phyloP scores from a whole-genome alignment of 2,113 vertebrate species.

The Mohoua ochrocephala region DNA sequence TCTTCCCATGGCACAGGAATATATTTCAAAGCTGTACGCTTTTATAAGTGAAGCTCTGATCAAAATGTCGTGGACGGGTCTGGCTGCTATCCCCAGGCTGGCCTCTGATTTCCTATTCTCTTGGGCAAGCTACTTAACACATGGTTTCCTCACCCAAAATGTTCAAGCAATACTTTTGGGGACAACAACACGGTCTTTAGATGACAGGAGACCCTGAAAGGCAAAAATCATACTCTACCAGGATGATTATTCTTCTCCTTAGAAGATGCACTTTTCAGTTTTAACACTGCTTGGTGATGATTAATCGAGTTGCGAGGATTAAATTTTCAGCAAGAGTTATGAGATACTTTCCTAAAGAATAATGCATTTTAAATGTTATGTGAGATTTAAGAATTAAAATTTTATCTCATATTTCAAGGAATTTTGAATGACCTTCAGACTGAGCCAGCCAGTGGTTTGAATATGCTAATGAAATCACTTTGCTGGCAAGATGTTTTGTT shows the following conservation, averaged over 20 bases:
- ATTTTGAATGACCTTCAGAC: constrained; percentile 71
- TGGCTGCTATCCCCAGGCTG: neutral
- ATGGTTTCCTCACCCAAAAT: neutral
- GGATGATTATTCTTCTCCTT: neutral
- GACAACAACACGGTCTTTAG: rapidly evolving
- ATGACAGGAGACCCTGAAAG: neutral
- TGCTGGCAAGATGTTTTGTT: constrained; percentile 67
- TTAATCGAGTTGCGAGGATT: neutral
- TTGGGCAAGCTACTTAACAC: neutral
- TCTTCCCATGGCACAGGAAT: neutral
- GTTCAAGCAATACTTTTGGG: neutral
- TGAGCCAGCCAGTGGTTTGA: constrained; percentile 53
- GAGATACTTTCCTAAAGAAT: neutral
- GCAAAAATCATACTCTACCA: neutral
- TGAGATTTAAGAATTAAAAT: constrained; percentile 32
- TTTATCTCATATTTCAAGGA: constrained; percentile 47
- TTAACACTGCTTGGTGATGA: neutral
- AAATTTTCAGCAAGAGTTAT: neutral
- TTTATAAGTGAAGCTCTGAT: neutral
- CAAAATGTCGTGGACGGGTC: neutral
- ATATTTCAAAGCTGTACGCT: neutral
- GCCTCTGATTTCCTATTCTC: neutral
- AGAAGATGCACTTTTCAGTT: neutral
- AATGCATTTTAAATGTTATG: neutral
- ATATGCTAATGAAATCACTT: constrained; percentile 84